Conservation (phyloP, 2,797 vertebrate genomes). For the Atherinosoma microstoma region DNA sequence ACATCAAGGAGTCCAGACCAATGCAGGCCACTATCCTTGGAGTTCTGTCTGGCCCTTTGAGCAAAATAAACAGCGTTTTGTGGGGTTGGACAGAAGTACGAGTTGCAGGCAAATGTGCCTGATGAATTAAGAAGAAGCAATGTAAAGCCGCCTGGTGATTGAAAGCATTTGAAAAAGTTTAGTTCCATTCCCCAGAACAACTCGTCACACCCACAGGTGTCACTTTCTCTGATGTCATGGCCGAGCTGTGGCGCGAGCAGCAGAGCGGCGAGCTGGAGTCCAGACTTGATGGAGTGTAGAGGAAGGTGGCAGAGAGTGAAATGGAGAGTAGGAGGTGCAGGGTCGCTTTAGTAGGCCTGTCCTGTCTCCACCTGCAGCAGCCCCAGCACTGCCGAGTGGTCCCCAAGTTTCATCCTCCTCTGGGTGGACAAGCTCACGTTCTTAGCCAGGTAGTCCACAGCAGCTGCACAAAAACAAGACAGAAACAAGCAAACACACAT, state of each 20-base stretch:
- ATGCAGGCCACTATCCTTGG: slow-evolving; percentile 32
- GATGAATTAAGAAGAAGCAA: slow-evolving; percentile 21
- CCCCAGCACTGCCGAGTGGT: slow-evolving; percentile 96
- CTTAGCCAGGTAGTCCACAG: slow-evolving; percentile 98
- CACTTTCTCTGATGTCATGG: slow-evolving; percentile 60
- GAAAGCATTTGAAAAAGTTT: slow-evolving; percentile 48
- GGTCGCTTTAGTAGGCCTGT: slow-evolving; percentile 89
- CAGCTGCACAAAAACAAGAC: slow-evolving; percentile 86
- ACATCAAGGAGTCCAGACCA: slow-evolving; percentile 52
- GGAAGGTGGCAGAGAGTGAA: slow-evolving; percentile 45
- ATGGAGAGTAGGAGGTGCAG: slow-evolving; percentile 17
- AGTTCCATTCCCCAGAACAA: slow-evolving; percentile 43
- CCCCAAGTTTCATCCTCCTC: slow-evolving; percentile 97
- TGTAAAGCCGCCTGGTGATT: slow-evolving; percentile 54
- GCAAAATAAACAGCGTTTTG: slow-evolving; percentile 43
- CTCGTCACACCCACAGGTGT: slow-evolving; percentile 33
- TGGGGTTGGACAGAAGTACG: slow-evolving; percentile 33
- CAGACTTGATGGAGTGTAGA: slow-evolving; percentile 66
- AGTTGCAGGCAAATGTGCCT: slow-evolving; percentile 30
- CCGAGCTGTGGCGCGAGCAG: slow-evolving; percentile 40
- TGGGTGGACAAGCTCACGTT: slow-evolving; percentile 98
- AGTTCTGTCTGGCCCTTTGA: slow-evolving; percentile 51
- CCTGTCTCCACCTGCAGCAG: slow-evolving; percentile 98
- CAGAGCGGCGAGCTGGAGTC: slow-evolving; percentile 48
- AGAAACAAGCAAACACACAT: slow-evolving; percentile 17